Percentiles rank a stretch among this genome's conserved stretches.
Conservation (phyloP, 2,888 invertebrate species). For the Eupithecia tripunctaria region DNA sequence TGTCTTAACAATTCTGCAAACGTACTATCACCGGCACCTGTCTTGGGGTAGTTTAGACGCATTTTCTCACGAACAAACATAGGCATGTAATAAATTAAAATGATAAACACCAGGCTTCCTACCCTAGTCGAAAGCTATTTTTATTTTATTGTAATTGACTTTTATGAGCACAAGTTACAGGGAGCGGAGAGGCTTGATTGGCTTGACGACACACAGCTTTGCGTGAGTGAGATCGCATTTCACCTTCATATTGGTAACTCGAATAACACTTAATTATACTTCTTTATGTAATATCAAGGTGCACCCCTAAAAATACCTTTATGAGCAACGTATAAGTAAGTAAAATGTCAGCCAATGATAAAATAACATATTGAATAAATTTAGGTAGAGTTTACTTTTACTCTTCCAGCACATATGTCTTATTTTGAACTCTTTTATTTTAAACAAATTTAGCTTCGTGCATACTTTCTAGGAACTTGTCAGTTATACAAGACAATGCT, state of each 20-base stretch:
- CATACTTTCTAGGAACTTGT: background rate
- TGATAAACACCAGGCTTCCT: conserved; percentile 19
- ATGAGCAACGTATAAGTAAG: background rate
- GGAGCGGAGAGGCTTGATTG: background rate
- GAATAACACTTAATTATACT: conserved; percentile 4
- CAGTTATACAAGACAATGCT: no score
- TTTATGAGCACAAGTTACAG: conserved; percentile 6
- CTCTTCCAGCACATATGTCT: background rate
- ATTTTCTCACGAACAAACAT: conserved; percentile 34
- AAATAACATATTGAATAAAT: background rate
- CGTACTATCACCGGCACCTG: conserved; percentile 35
- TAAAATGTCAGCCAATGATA: background rate
- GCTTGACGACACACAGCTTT: conserved; percentile 1
- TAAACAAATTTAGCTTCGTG: background rate
- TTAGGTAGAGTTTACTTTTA: background rate
- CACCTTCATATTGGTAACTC: background rate
- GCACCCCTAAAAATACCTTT: background rate
- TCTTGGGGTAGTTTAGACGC: conserved; percentile 31
- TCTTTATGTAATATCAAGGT: background rate
- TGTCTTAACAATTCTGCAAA: conserved; percentile 28
- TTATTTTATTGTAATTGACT: conserved; percentile 17
- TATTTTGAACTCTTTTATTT: background rate
- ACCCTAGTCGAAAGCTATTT: conserved; percentile 15
- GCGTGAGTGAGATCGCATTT: conserved; percentile 4
- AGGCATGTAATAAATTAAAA: conserved; percentile 21